These are phyloP conservation scores for Ectropis grisescens DNA, from an alignment of 1,140 invertebrate genomes.

Conservation along the genomic window DNA sequence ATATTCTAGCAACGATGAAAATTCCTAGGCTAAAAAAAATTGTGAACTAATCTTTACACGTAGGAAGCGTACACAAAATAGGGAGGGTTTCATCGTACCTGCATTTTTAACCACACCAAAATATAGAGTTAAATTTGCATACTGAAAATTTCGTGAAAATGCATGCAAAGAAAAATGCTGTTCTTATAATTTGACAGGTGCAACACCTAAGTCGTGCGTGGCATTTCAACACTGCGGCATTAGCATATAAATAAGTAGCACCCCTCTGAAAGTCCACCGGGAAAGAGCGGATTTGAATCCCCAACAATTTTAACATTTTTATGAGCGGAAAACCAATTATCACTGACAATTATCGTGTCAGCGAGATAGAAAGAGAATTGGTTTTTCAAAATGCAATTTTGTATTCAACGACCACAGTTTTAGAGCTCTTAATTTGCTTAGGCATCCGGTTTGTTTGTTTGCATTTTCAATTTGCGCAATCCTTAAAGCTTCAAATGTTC, in stretches of 20 bases:
- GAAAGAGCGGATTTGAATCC: slow-evolving; percentile 28
- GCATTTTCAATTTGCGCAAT: no score
- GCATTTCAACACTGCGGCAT: slow-evolving; percentile 44
- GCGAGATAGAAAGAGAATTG: slow-evolving; percentile 36
- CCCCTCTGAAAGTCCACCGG: slow-evolving; percentile 28
- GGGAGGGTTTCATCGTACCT: no score
- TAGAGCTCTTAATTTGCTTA: no score
- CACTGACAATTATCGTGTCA: slow-evolving; percentile 55
- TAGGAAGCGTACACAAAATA: no score
- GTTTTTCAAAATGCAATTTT: slow-evolving; percentile 30
- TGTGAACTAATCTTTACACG: no score
- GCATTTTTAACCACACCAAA: no score
- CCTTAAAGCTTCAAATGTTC: background rate
- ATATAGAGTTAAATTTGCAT: slow-evolving; percentile 46
- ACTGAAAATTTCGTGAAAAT: slow-evolving; percentile 55
- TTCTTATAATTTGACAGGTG: slow-evolving; percentile 58
- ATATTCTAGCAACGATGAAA: no score
- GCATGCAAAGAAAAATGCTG: slow-evolving; percentile 46
- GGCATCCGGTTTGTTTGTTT: no score
- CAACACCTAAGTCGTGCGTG: slow-evolving; percentile 43
- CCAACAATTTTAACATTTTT: slow-evolving; percentile 46
- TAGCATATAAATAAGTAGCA: slow-evolving; percentile 60
- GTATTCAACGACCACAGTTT: no score
- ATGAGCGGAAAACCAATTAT: slow-evolving; percentile 59
- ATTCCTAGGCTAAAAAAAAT: no score